phyloP scores from a whole-genome alignment of 2,888 invertebrate genomes.

The Acronicta leporina region DNA sequence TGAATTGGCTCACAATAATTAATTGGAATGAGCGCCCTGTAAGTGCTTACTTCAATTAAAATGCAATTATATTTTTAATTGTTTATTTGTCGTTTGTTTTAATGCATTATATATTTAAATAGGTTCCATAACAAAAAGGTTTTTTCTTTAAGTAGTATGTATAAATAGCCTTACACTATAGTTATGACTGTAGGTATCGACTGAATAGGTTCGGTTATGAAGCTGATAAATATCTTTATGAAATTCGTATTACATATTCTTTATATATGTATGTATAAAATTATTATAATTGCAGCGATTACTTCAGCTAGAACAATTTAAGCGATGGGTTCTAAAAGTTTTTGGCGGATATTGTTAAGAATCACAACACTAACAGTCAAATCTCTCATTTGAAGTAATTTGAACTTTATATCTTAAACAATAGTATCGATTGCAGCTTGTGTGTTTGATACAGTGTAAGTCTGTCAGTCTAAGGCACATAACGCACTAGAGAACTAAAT shows the following conservation, averaged over 20 bases:
- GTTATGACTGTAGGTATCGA: conserved; percentile 81
- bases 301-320: conserved; percentile 69
- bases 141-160: conserved; percentile 79
- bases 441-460: background rate
- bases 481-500: conserved; percentile 20
- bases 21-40: conserved; percentile 44
- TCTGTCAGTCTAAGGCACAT: conserved; percentile 12
- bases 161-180: conserved; percentile 87
- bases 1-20: conserved; percentile 43
- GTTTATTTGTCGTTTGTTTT: conserved; percentile 88
- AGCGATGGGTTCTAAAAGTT: conserved; percentile 59
- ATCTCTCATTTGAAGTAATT: conserved; percentile 51
- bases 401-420: conserved; percentile 15
- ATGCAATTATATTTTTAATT: conserved; percentile 70
- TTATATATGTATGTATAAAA: conserved; percentile 59
- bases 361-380: conserved; percentile 42
- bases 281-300: conserved; percentile 69
- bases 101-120: conserved; percentile 87
- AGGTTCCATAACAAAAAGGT: conserved; percentile 87
- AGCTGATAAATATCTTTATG: conserved; percentile 66
- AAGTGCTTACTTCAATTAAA: conserved; percentile 58
- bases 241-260: conserved; percentile 60
- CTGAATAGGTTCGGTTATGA: conserved; percentile 77
- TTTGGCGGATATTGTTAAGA: conserved; percentile 33
- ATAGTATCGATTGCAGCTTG: conserved; percentile 22